Conservation (phyloP, 2,888 invertebrate genomes). For the Xylota sylvarum region DNA sequence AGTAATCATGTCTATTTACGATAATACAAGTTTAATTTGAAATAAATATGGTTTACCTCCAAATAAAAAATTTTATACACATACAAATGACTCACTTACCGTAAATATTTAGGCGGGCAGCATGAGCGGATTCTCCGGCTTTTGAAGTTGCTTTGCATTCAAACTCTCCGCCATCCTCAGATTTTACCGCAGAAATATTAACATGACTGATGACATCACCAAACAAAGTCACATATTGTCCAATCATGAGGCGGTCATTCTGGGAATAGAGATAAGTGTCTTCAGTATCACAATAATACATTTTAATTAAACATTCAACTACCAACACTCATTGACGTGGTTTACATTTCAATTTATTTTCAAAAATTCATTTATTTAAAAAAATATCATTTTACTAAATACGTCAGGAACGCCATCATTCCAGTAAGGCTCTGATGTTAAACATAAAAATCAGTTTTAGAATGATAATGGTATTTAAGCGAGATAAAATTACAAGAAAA, state of each 20-base stretch:
- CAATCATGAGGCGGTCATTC: constrained; percentile 91
- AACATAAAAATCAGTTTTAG: too few species aligned
- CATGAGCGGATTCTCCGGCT: constrained; percentile 91
- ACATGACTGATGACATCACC: constrained; percentile 96
- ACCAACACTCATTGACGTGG: not conserved
- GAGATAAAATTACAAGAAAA: too few species aligned
- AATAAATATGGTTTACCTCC: too few species aligned
- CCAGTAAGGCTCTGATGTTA: too few species aligned
- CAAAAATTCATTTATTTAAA: too few species aligned
- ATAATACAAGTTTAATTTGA: too few species aligned
- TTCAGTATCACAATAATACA: not conserved
- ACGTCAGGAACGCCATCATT: too few species aligned
- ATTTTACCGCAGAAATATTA: constrained; percentile 93
- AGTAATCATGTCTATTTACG: too few species aligned
- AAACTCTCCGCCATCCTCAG: constrained; percentile 96
- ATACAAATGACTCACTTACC: constrained; percentile 85
- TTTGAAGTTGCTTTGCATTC: constrained; percentile 93
- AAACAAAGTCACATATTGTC: constrained; percentile 95
- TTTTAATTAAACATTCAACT: not conserved
- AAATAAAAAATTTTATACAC: not conserved
- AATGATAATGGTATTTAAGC: too few species aligned
- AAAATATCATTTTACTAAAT: too few species aligned
- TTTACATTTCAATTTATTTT: too few species aligned
- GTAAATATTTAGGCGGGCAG: constrained; percentile 95
- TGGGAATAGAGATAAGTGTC: constrained; percentile 77